Base-by-base conservation (phyloP, 35 echinoderm and acorn worm species). In the Apostichopus parvimensis region DNA sequence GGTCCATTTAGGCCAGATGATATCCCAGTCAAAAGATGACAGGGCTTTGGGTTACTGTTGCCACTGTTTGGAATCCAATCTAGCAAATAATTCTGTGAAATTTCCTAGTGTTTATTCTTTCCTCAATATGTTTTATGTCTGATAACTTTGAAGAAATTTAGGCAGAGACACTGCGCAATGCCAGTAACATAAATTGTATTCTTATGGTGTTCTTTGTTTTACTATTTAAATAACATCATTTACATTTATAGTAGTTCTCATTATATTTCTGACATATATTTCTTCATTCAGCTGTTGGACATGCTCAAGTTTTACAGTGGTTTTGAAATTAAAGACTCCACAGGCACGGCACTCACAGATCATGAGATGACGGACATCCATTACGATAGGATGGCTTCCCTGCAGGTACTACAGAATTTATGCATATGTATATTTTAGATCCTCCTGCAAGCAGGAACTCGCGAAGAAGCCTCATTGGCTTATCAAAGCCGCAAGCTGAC, bases 311-410 rank as follows among this genome's bases (percentile, higher is more conserved):
- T 99, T 87, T 96, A 99, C 86, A 91, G 95, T 53, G 97, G 97
- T 18, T 99, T 99, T 96, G 97, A 99, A 62, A 99, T 99, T 52
- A 94, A 90, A 24, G 97, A 99, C 81, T 96, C 94, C 13, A 99
- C 97, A 18, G 97, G 97, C 22, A 94, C 88, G 11, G 97, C 97
- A 1, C 92, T 99, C 13, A 99, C 97, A 14, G 95, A 99, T 62
- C 97, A 99, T 85, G 93, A 99, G 82, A 99, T 98, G 97, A 99
- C 95, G 3, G 94, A 99, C 58, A 91, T 96, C 15, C 97, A 98
- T 73, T 99, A 99, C 79, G 92, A 99, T 34, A 96, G 92, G 25
- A 95, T 99, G 80, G 95, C 91, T 52, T 94, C 93, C 18, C 70
- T 99, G 10, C 96, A 98, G 94, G 96, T 98, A 95, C n/a, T n/a